Percentiles rank a stretch among this genome's conserved stretches.
Conservation (phyloP, 2,113 vertebrate genomes). For the Dissostichus mawsoni region DNA sequence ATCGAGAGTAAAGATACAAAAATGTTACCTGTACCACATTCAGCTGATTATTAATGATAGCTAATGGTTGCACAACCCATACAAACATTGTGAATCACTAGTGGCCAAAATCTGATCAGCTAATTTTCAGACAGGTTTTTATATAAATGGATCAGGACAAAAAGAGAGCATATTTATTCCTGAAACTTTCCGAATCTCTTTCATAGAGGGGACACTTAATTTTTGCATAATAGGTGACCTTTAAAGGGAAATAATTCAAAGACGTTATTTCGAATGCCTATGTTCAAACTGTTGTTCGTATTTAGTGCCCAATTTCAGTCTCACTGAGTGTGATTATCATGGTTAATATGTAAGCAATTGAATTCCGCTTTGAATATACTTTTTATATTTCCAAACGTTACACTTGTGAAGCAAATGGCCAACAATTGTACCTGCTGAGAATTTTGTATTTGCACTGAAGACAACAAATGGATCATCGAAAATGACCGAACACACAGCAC, state of each 20-base stretch:
- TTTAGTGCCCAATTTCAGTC: background rate
- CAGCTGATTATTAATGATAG: background rate
- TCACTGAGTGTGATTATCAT: background rate
- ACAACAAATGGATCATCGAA: background rate
- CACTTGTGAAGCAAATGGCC: background rate
- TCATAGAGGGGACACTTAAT: too few relatives aligned
- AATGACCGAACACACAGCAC: background rate
- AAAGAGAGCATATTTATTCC: too few relatives aligned
- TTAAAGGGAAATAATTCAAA: too few relatives aligned
- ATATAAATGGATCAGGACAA: too few relatives aligned
- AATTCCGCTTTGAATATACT: background rate
- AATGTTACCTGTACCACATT: background rate
- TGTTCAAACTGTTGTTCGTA: background rate
- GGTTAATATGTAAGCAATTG: background rate
- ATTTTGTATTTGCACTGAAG: conserved; percentile 36
- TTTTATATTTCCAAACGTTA: conserved; percentile 13
- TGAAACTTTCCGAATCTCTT: too few relatives aligned
- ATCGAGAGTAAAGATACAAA: background rate
- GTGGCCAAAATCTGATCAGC: too few relatives aligned
- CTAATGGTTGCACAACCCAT: too few relatives aligned
- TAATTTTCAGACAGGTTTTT: too few relatives aligned
- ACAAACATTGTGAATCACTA: too few relatives aligned
- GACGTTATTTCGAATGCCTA: background rate
- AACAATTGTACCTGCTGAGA: background rate
- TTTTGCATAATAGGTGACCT: too few relatives aligned